Evolutionary conservation across 2,797 vertebrate species (phyloP).

Genomic region (Muraenolepis orangiensis): DNA sequence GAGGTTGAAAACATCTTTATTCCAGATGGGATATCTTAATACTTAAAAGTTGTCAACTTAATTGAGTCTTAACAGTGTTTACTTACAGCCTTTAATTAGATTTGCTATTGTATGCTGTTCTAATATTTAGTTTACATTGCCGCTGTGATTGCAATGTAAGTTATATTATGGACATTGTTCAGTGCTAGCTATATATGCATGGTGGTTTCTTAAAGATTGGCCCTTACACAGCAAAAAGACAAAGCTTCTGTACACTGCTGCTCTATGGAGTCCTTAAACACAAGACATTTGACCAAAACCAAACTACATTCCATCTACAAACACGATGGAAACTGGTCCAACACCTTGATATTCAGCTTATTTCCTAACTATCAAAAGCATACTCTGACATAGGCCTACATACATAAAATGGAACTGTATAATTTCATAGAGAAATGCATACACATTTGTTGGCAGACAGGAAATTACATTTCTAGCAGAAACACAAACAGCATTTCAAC

Average conservation of each 20-base stretch:
- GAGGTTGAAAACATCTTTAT: slow-evolving; percentile 1
- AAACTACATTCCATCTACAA: slow-evolving; percentile 56
- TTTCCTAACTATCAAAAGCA: slow-evolving; percentile 16
- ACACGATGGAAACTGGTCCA: slow-evolving; percentile 24
- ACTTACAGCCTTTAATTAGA: too few relatives aligned
- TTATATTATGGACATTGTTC: slow-evolving; percentile 47
- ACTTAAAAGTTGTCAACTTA: background rate
- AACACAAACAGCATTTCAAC: slow-evolving; percentile 19
- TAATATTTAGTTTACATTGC: background rate
- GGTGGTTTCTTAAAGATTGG: slow-evolving; percentile 40
- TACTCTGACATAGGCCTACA: slow-evolving; percentile 8
- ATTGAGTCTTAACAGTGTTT: background rate
- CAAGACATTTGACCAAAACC: slow-evolving; percentile 49
- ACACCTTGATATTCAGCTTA: slow-evolving; percentile 17
- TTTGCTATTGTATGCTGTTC: background rate
- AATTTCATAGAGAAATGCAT: background rate
- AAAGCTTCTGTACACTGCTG: slow-evolving; percentile 64
- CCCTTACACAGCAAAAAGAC: slow-evolving; percentile 54
- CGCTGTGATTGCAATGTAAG: slow-evolving; percentile 29
- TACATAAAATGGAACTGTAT: slow-evolving; percentile 7
- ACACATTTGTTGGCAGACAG: slow-evolving; percentile 10
- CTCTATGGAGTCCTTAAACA: slow-evolving; percentile 54
- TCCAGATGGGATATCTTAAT: background rate
- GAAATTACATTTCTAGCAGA: slow-evolving; percentile 9
- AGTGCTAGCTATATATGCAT: slow-evolving; percentile 53